These are phyloP conservation scores for Anagyrus pseudococci DNA, from an alignment of 2,888 invertebrate genomes.

Conservation along the genomic window DNA sequence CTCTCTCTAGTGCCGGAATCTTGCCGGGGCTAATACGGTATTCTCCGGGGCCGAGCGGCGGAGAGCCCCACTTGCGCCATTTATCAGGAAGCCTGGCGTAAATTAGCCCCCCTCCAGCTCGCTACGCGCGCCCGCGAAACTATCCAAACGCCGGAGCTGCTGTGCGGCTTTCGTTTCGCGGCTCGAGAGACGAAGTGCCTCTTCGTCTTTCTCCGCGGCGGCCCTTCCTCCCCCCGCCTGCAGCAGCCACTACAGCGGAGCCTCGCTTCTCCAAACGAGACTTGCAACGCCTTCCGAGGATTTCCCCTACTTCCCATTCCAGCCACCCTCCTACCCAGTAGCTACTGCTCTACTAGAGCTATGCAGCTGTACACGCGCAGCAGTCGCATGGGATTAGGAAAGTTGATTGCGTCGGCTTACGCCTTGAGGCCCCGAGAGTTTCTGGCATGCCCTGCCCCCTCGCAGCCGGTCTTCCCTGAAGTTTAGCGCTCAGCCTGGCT, in stretches of 20 bases:
- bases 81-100: slow-evolving; percentile 58
- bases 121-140: slow-evolving; percentile 43
- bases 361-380: slow-evolving; percentile 11
- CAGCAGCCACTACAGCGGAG: background rate
- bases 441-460: background rate
- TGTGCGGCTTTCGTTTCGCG: slow-evolving; percentile 18
- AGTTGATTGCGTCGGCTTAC: slow-evolving; percentile 38
- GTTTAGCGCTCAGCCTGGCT: background rate
- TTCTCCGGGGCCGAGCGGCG: slow-evolving; percentile 4
- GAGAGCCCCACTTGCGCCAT: slow-evolving; percentile 33
- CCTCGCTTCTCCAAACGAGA: slow-evolving; percentile 28
- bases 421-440: too few relatives aligned
- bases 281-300: slow-evolving; percentile 8
- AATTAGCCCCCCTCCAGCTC: slow-evolving; percentile 48
- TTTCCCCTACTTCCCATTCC: background rate
- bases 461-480: background rate
- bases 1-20: background rate
- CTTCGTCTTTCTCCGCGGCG: background rate
- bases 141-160: slow-evolving; percentile 41
- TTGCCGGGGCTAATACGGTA: background rate
- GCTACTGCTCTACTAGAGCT: background rate
- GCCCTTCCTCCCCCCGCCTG: background rate
- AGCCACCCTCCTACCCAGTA: background rate
- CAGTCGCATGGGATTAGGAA: slow-evolving; percentile 39
- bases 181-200: slow-evolving; percentile 8